These are phyloP conservation scores for Gerris lacustris DNA, from an alignment of 2,888 invertebrate species.

Conservation along the genomic window DNA sequence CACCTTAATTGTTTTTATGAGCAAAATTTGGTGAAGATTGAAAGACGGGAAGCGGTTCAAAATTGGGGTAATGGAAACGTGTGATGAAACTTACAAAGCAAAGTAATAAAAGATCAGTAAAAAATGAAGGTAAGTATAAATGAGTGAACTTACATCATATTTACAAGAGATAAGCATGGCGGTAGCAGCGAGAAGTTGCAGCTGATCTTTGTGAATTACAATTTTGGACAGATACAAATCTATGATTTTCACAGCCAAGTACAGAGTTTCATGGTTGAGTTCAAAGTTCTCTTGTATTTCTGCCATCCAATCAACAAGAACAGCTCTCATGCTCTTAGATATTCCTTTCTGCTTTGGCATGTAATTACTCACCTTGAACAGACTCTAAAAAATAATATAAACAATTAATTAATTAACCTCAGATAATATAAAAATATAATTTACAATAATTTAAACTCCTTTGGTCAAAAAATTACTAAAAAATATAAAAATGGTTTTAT, in stretches of 20 bases:
- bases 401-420: background rate
- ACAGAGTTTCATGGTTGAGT: conserved; percentile 94
- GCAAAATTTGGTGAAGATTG: too few species aligned
- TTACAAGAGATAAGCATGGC: conserved; percentile 89
- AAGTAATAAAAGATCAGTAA: too few species aligned
- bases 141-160: conserved; percentile 64
- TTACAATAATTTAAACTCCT: too few species aligned
- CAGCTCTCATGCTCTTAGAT: conserved; percentile 67
- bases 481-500: too few species aligned
- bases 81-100: too few species aligned
- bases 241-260: conserved; percentile 89
- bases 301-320: conserved; percentile 98
- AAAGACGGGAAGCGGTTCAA: too few species aligned
- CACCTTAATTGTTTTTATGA: too few species aligned
- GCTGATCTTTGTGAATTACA: conserved; percentile 56
- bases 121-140: too few species aligned
- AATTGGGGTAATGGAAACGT: too few species aligned
- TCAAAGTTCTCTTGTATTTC: conserved; percentile 96
- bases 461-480: too few species aligned
- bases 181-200: conserved; percentile 86
- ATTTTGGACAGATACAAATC: conserved; percentile 70
- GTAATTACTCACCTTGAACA: conserved; percentile 68
- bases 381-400: conserved; percentile 38
- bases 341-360: conserved; percentile 65
- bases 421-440: too few species aligned